Percentiles rank a stretch among this genome's conserved stretches.
Conservation (phyloP, 1,140 invertebrate species). For the Pomacea maculata region DNA sequence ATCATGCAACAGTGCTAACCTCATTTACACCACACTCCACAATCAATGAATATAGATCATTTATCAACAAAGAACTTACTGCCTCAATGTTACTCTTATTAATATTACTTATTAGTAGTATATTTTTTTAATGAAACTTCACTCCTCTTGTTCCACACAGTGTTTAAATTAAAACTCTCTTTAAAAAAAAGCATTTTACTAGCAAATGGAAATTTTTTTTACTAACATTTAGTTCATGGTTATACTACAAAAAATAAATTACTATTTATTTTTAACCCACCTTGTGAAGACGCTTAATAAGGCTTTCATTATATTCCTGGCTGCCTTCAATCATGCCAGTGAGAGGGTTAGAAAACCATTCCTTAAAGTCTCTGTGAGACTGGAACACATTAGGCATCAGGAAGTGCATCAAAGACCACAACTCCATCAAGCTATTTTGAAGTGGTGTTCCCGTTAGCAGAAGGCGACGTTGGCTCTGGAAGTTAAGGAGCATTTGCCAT, state of each 20-base stretch:
- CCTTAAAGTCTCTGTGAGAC: constrained; percentile 94
- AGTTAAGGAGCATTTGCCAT: constrained; percentile 97
- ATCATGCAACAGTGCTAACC: constrained; percentile 12
- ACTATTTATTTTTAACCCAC: constrained; percentile 66
- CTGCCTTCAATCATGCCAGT: constrained; percentile 98
- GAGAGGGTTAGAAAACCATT: constrained; percentile 99
- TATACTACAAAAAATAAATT: background rate
- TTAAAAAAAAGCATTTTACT: too few species aligned
- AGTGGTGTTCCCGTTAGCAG: constrained; percentile 97
- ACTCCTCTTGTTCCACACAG: too few species aligned
- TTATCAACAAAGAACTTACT: too few species aligned
- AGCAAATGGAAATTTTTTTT: too few species aligned
- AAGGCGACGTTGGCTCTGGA: constrained; percentile 92
- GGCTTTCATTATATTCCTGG: constrained; percentile 91
- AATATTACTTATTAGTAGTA: background rate
- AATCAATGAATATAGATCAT: too few species aligned
- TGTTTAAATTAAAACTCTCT: too few species aligned
- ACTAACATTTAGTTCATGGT: too few species aligned
- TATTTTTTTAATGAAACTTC: too few species aligned
- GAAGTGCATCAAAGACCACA: constrained; percentile 99
- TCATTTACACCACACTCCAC: background rate
- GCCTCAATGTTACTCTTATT: background rate
- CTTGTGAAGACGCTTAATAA: constrained; percentile 96
- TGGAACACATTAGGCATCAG: constrained; percentile 99
- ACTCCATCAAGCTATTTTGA: constrained; percentile 98